Evolutionary conservation across 2,888 invertebrate species (phyloP), one percentile per base, ranked within the genome.

Genomic region (Plemyria rubiginata): DNA sequence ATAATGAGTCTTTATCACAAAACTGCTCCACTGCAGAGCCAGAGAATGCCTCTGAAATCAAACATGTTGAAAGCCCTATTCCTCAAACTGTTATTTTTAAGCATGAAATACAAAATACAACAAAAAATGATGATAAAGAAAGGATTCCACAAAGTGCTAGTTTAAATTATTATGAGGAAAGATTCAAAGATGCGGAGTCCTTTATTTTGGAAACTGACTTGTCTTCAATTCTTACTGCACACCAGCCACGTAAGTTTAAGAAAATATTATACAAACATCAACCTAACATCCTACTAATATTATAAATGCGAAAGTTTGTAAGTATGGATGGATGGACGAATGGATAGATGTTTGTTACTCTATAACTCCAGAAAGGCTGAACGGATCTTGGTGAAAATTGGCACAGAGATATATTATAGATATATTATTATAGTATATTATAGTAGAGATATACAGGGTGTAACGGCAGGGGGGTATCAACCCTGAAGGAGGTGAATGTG

Each of bases 161-260:
- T 64, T 86, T 87, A 66, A 92, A 86, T 72, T 90, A 87, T 77
- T 92, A 94, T 78, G 95, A 95, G 84, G 95, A 95, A 77, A 92
- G 95, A 73, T 96, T 96, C 72, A 94, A 96, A 62, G 96, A 96
- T 89, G 96, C 96, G n/a, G 96, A 96, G 78, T 96, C 95, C 77
- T 96, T 96, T 78, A 96, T 96, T 60, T 87, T 96, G 71, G 95
- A 95, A 82, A 95, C 95, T 54, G 90, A 87, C 36, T 77, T 92
- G 5, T 85, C 90, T 68, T 85, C 90, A 68, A 90, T 91, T 68
- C 74, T 92, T 16, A 79, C 86, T 68, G 75, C 90, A 22, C 63
- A 63, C 15, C 63, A 59, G 50, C 54, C 63, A 61, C 87, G 92
- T 92, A 81, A 90, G 90, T 84, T 62, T 36, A 28, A 9, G 1